phyloP scores from a whole-genome alignment of 2,797 vertebrate species.

The Heterohyrax brucei region DNA sequence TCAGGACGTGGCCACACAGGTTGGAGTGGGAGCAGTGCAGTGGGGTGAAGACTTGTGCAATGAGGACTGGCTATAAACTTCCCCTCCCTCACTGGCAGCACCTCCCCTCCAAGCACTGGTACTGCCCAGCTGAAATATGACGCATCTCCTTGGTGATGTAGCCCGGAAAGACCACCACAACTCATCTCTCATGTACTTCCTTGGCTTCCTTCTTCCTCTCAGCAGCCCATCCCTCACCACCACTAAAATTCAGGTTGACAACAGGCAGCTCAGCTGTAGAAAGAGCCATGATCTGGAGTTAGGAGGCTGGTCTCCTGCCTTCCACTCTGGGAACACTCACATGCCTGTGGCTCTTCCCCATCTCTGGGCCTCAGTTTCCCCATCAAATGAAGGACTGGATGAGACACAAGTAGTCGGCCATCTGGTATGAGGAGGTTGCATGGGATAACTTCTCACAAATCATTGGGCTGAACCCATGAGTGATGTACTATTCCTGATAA shows the following conservation, averaged over 20 bases:
- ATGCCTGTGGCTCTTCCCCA: background rate
- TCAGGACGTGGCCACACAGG: background rate
- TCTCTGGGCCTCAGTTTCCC: constrained; percentile 12
- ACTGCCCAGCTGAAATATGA: background rate
- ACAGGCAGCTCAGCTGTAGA: background rate
- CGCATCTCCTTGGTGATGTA: background rate
- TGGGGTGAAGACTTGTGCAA: background rate
- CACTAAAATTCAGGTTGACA: background rate
- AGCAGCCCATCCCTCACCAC: background rate
- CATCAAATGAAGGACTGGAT: background rate
- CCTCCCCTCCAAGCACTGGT: background rate
- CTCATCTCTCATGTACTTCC: background rate
- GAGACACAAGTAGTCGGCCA: background rate
- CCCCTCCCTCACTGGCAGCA: background rate
- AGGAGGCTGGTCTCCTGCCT: background rate
- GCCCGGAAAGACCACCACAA: background rate
- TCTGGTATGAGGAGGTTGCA: background rate
- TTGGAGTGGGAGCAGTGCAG: background rate
- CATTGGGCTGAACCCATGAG: background rate
- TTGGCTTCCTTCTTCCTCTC: background rate
- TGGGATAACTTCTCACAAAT: background rate
- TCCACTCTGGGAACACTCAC: background rate
- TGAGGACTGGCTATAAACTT: background rate
- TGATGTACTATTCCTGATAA: background rate
- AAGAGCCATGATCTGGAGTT: background rate